Conservation (phyloP, 53 echinoderm and acorn worm species). For the Crossaster papposus region DNA sequence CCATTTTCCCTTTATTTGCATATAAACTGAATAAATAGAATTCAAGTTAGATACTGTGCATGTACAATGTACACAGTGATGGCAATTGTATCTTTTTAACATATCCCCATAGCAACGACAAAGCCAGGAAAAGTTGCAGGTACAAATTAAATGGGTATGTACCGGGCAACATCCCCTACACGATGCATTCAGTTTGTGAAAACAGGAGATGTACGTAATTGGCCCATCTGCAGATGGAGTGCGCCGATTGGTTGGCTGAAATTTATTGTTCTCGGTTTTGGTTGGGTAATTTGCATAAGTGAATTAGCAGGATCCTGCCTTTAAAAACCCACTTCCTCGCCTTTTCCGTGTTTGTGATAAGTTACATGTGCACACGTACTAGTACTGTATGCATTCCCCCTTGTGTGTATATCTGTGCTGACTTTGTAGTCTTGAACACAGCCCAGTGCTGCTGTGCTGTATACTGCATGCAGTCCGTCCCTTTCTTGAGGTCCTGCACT, state of each 20-base stretch:
- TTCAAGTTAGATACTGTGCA: neutral
- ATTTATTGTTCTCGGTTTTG: conserved; percentile 24
- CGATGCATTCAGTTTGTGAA: neutral
- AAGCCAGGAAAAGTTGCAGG: conserved; percentile 59
- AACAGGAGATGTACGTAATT: conserved; percentile 9
- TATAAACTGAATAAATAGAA: neutral
- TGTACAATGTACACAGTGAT: neutral
- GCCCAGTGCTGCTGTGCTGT: neutral
- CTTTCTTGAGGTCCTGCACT: conserved; percentile 35
- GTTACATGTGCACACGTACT: conserved; percentile 33
- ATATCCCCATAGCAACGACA: conserved; percentile 39
- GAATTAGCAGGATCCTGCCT: conserved; percentile 49
- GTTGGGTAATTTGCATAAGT: conserved; percentile 41
- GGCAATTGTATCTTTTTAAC: conserved; percentile 2
- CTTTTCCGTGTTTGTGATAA: conserved; percentile 21
- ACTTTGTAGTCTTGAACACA: neutral
- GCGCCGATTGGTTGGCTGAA: neutral
- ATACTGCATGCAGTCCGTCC: neutral
- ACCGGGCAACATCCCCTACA: neutral
- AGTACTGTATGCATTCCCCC: too few species aligned
- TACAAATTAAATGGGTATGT: too few species aligned
- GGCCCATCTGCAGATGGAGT: neutral
- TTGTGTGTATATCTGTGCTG: neutral
- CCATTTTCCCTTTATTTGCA: too few species aligned
- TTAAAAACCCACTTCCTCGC: conserved; percentile 56